A percentile compares a stretch with the other conserved stretches of the same genome.
Conservation (phyloP, 1,140 invertebrate genomes). For the Lordiphosa clarofinis region DNA sequence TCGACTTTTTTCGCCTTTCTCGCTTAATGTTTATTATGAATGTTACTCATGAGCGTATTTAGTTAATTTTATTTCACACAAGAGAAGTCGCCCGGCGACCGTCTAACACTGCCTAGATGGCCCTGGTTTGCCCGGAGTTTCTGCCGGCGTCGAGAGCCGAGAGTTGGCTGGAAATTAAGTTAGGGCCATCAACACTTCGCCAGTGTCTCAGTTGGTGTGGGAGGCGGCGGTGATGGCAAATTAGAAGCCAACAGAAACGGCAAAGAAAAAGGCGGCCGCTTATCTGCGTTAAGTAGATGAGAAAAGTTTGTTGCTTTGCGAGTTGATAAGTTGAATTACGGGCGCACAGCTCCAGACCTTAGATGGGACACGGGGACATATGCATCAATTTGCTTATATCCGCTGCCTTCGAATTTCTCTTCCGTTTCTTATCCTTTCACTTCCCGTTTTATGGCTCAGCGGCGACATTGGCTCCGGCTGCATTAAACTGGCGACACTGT, state of each 20-base stretch:
- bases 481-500: constrained; percentile 69
- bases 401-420: background rate
- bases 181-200: constrained; percentile 68
- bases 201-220: constrained; percentile 37
- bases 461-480: constrained; percentile 7
- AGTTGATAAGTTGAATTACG: constrained; percentile 76
- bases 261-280: constrained; percentile 47
- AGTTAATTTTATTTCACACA: constrained; percentile 80
- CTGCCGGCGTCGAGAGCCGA: constrained; percentile 19
- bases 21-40: constrained; percentile 79
- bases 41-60: constrained; percentile 79
- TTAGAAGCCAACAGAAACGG: constrained; percentile 60
- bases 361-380: constrained; percentile 17
- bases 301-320: constrained; percentile 69
- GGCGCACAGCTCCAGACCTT: constrained; percentile 32
- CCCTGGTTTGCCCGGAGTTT: constrained; percentile 30
- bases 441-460: constrained; percentile 43
- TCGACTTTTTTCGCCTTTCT: constrained; percentile 62
- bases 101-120: constrained; percentile 31
- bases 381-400: constrained; percentile 63
- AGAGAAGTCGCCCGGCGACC: constrained; percentile 49
- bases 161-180: constrained; percentile 67
- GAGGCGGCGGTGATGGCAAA: constrained; percentile 41
- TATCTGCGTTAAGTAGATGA: constrained; percentile 77
- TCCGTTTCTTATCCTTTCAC: constrained; percentile 2